These are phyloP conservation scores for Dasypolia templi DNA, from an alignment of 2,888 invertebrate genomes.

Conservation along the genomic window DNA sequence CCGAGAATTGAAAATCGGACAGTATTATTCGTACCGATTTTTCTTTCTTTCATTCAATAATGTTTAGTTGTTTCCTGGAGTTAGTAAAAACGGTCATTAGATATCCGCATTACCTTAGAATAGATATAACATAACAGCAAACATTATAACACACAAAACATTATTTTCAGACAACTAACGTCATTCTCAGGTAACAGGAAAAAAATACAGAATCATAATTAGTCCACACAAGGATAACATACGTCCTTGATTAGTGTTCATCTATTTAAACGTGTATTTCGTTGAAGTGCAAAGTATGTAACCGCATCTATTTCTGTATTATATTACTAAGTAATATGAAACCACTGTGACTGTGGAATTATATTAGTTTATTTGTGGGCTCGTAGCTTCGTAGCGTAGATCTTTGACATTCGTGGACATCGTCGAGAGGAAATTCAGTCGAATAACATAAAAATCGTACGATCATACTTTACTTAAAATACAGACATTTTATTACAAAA, in stretches of 20 bases:
- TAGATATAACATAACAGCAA: neutral
- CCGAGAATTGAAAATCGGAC: neutral
- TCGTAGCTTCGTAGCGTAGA: neutral
- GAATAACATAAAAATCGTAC: neutral
- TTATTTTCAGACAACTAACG: neutral
- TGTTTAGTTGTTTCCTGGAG: neutral
- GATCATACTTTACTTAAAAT: neutral
- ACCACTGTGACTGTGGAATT: conserved; percentile 15
- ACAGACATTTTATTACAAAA: neutral
- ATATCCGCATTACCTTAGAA: neutral
- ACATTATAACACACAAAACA: too few relatives aligned
- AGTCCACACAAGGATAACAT: conserved; percentile 13
- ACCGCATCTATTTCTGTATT: conserved; percentile 51
- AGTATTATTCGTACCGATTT: neutral
- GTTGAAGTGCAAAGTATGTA: conserved; percentile 26
- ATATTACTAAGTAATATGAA: conserved; percentile 27
- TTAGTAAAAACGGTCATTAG: neutral
- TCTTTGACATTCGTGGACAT: neutral
- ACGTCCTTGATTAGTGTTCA: conserved; percentile 1
- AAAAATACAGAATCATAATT: conserved; percentile 8
- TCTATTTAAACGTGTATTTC: conserved; percentile 20
- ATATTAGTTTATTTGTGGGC: conserved; percentile 20
- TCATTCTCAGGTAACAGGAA: conserved; percentile 35
- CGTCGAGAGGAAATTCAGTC: neutral
- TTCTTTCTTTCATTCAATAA: too few relatives aligned